Percentiles rank a stretch among this genome's conserved stretches.
These are phyloP conservation scores for Pholis gunnellus DNA, from an alignment of 2,113 vertebrate genomes.

Conservation along the genomic window DNA sequence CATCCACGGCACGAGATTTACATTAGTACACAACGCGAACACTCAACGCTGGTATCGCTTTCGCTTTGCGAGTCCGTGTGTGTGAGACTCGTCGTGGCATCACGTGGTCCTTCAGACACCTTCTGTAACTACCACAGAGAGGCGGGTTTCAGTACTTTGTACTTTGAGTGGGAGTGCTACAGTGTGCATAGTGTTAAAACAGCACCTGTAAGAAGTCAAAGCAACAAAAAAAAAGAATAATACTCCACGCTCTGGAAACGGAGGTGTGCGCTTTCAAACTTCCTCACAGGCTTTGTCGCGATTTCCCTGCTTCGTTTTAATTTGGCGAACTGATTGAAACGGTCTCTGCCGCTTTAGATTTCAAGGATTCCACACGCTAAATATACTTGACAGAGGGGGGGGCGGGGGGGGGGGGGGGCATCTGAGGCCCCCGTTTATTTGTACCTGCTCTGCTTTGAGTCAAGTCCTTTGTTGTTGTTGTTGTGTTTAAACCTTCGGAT, in stretches of 20 bases:
- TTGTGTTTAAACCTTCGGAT: conserved; percentile 29
- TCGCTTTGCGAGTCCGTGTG: background rate
- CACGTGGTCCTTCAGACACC: too few species aligned
- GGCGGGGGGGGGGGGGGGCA: background rate
- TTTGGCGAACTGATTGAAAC: conserved; percentile 12
- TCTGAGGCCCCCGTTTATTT: conserved; percentile 17
- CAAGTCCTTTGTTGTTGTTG: conserved; percentile 9
- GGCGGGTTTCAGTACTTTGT: too few species aligned
- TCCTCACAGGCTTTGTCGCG: conserved; percentile 5
- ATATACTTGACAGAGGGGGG: background rate
- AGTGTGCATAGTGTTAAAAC: conserved; percentile 14
- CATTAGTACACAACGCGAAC: background rate
- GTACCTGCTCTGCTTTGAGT: background rate
- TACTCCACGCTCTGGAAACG: conserved; percentile 12
- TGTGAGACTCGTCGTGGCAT: background rate
- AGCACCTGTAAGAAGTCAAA: conserved; percentile 39
- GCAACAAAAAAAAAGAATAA: background rate
- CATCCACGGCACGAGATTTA: background rate
- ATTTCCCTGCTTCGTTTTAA: conserved; percentile 10
- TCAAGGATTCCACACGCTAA: background rate
- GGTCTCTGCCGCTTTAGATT: conserved; percentile 13
- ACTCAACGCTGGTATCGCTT: too few species aligned
- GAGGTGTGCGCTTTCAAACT: background rate
- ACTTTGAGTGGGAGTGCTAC: background rate
- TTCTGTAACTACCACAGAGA: too few species aligned